These are phyloP conservation scores for Leptopilina drosophilae DNA, from an alignment of 2,888 invertebrate species.

Conservation along the genomic window DNA sequence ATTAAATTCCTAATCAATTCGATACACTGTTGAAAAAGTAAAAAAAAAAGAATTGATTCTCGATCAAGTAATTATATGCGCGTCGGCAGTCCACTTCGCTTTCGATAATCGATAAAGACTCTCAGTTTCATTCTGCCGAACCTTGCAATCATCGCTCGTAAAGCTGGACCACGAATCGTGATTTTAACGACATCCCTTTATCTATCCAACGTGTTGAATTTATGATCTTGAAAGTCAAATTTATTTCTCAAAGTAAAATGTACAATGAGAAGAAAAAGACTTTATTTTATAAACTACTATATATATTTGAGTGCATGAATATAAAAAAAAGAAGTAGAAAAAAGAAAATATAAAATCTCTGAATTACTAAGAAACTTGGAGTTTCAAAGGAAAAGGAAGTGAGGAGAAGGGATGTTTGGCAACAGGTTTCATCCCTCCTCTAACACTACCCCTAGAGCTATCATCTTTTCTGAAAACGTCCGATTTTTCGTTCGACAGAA, in stretches of 20 bases:
- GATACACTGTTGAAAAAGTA: not conserved
- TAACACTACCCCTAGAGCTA: slow-evolving; percentile 51
- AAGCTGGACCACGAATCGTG: slow-evolving; percentile 56
- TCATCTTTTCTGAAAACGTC: slow-evolving; percentile 72
- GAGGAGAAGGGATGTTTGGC: slow-evolving; percentile 65
- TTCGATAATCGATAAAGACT: slow-evolving; percentile 40
- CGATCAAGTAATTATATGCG: slow-evolving; percentile 37
- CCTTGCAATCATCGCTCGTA: slow-evolving; percentile 66
- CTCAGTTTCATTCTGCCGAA: slow-evolving; percentile 47
- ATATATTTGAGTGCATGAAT: not conserved
- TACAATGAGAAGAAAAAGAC: slow-evolving; percentile 37
- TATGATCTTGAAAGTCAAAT: slow-evolving; percentile 60
- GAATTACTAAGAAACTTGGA: slow-evolving; percentile 48
- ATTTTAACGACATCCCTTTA: slow-evolving; percentile 43
- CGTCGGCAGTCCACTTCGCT: slow-evolving; percentile 37
- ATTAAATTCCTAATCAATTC: not conserved
- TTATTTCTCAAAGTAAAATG: slow-evolving; percentile 60
- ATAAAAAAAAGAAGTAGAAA: not conserved
- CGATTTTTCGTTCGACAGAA: slow-evolving; percentile 55
- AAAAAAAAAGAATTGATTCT: slow-evolving; percentile 10
- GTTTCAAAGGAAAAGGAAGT: slow-evolving; percentile 38
- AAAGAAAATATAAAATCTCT: slow-evolving; percentile 17
- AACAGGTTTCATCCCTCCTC: slow-evolving; percentile 72
- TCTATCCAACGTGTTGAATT: slow-evolving; percentile 52
- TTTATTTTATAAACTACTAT: not conserved